A percentile compares a stretch with the other conserved stretches of the same genome.
Evolutionary conservation across 35 echinoderm and acorn worm species (phyloP).

Genomic region (Patiria miniata): DNA sequence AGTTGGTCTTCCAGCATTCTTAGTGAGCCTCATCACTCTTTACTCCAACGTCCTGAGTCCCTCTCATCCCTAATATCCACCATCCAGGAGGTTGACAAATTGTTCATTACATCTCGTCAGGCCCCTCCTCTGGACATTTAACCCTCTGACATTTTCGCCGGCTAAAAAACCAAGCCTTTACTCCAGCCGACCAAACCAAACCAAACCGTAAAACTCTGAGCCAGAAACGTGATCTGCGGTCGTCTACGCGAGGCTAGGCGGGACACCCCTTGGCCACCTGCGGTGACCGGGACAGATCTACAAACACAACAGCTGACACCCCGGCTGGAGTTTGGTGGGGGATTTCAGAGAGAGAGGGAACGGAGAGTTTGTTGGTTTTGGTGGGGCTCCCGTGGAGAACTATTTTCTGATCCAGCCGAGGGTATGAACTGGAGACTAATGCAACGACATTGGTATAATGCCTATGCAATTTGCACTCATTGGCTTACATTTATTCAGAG

Average conservation of each 20-base stretch:
- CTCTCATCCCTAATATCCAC: neutral
- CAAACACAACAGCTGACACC: conserved; percentile 27
- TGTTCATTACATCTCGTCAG: neutral
- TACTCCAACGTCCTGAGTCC: neutral
- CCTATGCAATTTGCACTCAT: too few species aligned
- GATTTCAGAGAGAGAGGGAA: conserved; percentile 14
- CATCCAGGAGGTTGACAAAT: conserved; percentile 19
- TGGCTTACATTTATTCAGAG: too few species aligned
- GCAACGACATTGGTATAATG: too few species aligned
- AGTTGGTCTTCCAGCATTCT: too few species aligned
- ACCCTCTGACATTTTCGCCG: conserved; percentile 9
- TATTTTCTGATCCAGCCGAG: neutral
- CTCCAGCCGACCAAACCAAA: too few species aligned
- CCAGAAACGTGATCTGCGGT: neutral
- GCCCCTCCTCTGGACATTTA: neutral
- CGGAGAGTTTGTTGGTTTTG: conserved; percentile 22
- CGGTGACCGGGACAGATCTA: neutral
- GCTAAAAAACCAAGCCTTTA: too few species aligned
- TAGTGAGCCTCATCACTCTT: too few species aligned
- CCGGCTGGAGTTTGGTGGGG: neutral
- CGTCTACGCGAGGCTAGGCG: neutral
- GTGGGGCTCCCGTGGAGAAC: neutral
- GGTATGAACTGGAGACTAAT: neutral
- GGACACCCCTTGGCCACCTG: neutral
- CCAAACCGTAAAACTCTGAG: too few species aligned